Percentiles rank a stretch among this genome's conserved stretches.
phyloP scores from a whole-genome alignment of 1,140 invertebrate species.

The Microvelia longipes region DNA sequence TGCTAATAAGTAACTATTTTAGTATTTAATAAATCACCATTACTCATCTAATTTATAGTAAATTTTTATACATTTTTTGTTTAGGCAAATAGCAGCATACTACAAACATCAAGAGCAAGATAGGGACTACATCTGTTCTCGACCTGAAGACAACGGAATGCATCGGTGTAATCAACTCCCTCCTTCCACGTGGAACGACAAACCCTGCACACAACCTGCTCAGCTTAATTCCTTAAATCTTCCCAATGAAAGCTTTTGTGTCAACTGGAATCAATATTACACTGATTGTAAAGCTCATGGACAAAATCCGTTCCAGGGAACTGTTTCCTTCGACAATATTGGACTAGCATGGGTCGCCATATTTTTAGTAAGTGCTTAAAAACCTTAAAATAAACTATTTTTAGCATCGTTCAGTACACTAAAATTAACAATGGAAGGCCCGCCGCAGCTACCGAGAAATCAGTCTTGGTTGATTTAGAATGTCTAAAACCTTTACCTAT shows the following conservation, averaged over 20 bases:
- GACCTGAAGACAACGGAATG: slow-evolving; percentile 86
- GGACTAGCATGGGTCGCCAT: slow-evolving; percentile 99
- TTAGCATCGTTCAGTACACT: no score
- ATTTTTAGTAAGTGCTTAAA: slow-evolving; percentile 90
- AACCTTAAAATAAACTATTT: no score
- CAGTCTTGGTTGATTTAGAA: no score
- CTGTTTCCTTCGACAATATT: slow-evolving; percentile 99
- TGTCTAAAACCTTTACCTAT: no score
- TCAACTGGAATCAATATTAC: slow-evolving; percentile 99
- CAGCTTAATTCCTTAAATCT: slow-evolving; percentile 33
- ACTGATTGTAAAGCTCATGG: slow-evolving; percentile 81
- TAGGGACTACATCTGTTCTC: slow-evolving; percentile 94
- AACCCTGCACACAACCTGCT: slow-evolving; percentile 40
- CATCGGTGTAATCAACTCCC: slow-evolving; percentile 80
- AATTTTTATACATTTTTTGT: no score
- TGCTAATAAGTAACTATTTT: no score
- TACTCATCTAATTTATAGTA: no score
- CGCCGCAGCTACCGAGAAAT: no score
- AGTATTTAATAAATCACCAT: no score
- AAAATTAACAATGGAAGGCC: no score
- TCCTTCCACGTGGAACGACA: slow-evolving; percentile 41
- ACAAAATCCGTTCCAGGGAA: slow-evolving; percentile 95
- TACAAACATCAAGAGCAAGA: slow-evolving; percentile 64
- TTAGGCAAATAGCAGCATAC: slow-evolving; percentile 51
- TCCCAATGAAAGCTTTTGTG: slow-evolving; percentile 51